A percentile compares a stretch with the other conserved stretches of the same genome.
phyloP scores from a whole-genome alignment of 2,888 invertebrate species.

The Meteorus colon region DNA sequence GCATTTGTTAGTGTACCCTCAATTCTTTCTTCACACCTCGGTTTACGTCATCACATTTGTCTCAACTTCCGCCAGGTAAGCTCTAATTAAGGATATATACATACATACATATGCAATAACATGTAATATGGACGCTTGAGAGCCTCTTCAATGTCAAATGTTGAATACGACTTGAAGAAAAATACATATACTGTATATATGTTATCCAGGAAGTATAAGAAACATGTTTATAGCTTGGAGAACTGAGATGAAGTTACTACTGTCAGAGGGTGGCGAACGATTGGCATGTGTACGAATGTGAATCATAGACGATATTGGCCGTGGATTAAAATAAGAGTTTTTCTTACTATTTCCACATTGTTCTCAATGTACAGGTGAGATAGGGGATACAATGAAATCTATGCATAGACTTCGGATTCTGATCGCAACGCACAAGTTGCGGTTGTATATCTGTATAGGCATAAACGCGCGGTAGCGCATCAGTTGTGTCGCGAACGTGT shows the following conservation, averaged over 20 bases:
- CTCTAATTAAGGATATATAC: background rate
- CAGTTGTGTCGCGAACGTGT: constrained; percentile 45
- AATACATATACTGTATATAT: background rate
- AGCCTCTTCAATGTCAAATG: too few species aligned
- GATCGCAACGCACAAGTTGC: background rate
- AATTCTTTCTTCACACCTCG: background rate
- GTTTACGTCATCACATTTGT: background rate
- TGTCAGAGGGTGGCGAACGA: background rate
- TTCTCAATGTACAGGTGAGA: constrained; percentile 34
- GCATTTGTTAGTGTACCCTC: background rate
- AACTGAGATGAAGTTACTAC: background rate
- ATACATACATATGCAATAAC: background rate
- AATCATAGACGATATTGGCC: too few species aligned
- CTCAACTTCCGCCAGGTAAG: background rate
- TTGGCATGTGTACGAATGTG: constrained; percentile 13
- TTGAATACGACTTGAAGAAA: background rate
- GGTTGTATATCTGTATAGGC: background rate
- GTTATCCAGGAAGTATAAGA: background rate
- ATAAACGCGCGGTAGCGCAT: constrained; percentile 10
- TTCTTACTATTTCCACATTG: background rate
- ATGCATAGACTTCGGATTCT: background rate
- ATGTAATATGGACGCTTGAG: too few species aligned
- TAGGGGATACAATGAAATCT: constrained; percentile 22
- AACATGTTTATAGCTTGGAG: background rate
- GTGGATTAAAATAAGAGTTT: too few species aligned